Percentiles rank a stretch among this genome's conserved stretches.
These are phyloP conservation scores for Zoroaster sp. DNA, from an alignment of 53 echinoderm and acorn worm species.

Conservation along the genomic window DNA sequence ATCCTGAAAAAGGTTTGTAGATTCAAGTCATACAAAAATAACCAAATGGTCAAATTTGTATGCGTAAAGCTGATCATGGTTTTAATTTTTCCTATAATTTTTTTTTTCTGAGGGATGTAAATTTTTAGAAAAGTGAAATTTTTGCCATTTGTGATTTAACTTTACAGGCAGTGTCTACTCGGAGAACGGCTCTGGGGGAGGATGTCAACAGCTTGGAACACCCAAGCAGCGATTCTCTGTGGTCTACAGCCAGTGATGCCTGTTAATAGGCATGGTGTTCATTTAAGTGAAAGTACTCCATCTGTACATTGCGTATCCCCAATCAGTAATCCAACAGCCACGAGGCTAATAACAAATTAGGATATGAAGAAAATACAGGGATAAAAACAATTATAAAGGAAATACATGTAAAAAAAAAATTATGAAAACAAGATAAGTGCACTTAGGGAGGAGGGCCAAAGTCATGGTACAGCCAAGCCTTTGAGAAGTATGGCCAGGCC, in stretches of 20 bases:
- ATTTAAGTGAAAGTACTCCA: neutral
- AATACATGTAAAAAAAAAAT: no score
- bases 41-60: neutral
- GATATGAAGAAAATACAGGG: neutral
- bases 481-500: no score
- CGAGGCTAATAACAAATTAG: neutral
- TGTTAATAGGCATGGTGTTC: neutral
- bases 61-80: neutral
- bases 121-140: no score
- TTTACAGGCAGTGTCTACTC: constrained; percentile 53
- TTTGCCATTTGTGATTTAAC: neutral
- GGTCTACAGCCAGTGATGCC: constrained; percentile 50
- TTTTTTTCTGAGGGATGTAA: neutral
- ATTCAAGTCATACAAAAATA: neutral
- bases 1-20: constrained; percentile 61
- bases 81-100: neutral
- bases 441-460: no score
- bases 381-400: neutral
- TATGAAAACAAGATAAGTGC: no score
- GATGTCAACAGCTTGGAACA: constrained; percentile 61
- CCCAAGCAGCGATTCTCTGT: constrained; percentile 43
- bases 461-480: no score
- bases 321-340: neutral
- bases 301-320: neutral
- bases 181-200: constrained; percentile 59